Evolutionary conservation across 2,113 vertebrate genomes (phyloP).

Genomic region (Saccopteryx leptura): DNA sequence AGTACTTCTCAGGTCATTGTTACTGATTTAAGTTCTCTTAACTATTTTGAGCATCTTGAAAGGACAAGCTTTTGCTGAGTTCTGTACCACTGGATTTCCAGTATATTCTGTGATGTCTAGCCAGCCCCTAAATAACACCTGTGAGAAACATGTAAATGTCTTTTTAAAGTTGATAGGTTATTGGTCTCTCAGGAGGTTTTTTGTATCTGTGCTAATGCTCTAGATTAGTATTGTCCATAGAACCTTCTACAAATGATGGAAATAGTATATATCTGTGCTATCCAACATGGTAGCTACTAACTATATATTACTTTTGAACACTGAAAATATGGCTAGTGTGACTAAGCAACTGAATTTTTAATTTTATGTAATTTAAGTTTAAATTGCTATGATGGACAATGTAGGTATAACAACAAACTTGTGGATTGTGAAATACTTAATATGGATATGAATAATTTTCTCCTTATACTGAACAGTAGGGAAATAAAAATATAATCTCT

Average conservation of each 20-base stretch:
- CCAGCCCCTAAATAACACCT: neutral
- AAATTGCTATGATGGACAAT: neutral
- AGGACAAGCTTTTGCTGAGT: neutral
- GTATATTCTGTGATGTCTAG: neutral
- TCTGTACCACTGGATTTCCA: neutral
- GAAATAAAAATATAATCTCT: neutral
- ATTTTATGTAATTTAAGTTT: conserved; percentile 15
- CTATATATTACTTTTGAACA: neutral
- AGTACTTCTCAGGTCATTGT: neutral
- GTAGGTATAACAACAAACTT: neutral
- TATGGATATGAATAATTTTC: neutral
- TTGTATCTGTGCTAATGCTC: neutral
- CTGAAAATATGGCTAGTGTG: neutral
- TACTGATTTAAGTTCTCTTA: neutral
- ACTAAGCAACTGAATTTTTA: conserved; percentile 15
- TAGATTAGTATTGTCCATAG: neutral
- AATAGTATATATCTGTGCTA: neutral
- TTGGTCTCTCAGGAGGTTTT: neutral
- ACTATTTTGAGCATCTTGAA: neutral
- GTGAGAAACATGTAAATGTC: neutral
- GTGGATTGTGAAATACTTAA: neutral
- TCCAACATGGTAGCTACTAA: neutral
- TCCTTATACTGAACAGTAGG: neutral
- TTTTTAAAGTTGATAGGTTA: conserved; percentile 7
- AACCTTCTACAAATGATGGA: neutral